Base-by-base conservation (phyloP, 1,140 invertebrate genomes). In the Pararge aegeria region DNA sequence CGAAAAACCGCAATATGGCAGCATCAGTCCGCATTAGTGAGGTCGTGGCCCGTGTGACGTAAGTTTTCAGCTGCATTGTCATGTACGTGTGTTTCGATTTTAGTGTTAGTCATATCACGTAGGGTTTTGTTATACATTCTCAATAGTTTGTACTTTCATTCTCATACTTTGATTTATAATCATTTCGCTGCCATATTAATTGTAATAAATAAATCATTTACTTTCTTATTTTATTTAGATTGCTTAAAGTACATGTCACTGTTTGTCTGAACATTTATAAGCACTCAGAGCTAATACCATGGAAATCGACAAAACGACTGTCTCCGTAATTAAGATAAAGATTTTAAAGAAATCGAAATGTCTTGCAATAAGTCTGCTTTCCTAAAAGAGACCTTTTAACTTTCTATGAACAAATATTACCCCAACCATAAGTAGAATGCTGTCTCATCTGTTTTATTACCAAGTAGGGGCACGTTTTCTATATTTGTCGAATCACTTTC, bases 1-100 rank as follows among this genome's bases (percentile, higher is more conserved):
- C 54, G 55, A 59, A 68, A 66, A 65, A 59, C 66, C 62, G 69
- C 66, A 68, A 56, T 68, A 68, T 64, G 62, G 46, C 66, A 70
- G 59, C 53, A 52, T 64, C 50, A 64, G 55, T 61, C 61, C 61
- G 68, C 68, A 70, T 70, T 62, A 70, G 61, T 70, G 51, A 49
- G 61, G 65, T 62, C 58, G 58, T 58, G 57, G 55, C 61, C 58
- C 20, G 44, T 55, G 61, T 70, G 68, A 70, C 68, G 68, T 70
- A 70, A 70, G 68, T 51, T 58, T 61, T 64, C 59, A 56, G 48
- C 64, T 67, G 64, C 66, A 66, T 57, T 65, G 66, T 66, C 59
- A 50, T 12, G 20, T 37, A 49, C 24, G 48, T 62, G 48, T 46
- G 15, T 20, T 46, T 12, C 4, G 5, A 21, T 15, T 21, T 46